Evolutionary conservation across 2,797 vertebrate species (phyloP), one percentile per base, ranked within the genome.

Genomic region (Manis javanica): DNA sequence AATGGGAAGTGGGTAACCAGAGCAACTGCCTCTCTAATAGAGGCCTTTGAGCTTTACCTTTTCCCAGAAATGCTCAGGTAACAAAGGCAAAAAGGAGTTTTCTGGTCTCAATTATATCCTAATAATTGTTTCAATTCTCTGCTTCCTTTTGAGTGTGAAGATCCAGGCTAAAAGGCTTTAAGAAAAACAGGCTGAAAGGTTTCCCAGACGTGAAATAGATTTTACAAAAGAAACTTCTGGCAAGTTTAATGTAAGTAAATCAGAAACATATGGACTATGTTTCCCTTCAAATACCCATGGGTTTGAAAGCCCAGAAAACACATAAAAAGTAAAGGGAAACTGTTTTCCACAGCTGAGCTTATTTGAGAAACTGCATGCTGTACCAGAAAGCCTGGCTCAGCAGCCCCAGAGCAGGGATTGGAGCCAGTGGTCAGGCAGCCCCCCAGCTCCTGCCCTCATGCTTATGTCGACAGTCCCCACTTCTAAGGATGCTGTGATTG

Each of bases 221-320:
- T 97, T 95, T 94, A 94, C 84, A 96, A 97, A 97, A 97, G 97
- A 97, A 96, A 96, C 91, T 97, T 96, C 97, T 97, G 97, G 97
- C 96, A 90, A 95, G 94, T 97, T 96, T 72, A 96, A 95, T 75
- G 89, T 88, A 97, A 96, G 94, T 96, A 98, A 98, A 98, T 97
- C 96, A 96, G 94, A 97, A 97, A 96, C 97, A 98, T 95, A 97
- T 98, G 97, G 94, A 95, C 87, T 92, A 59, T 88, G 96, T 95
- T 97, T 97, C 91, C 89, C 87, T 96, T 96, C 89, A 96, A 97
- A 97, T 95, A 97, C 97, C 89, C 97, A 87, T 49, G 95, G 97
- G 97, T 92, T 94, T 91, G 87, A 94, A 96, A 97, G 95, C 87
- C 57, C 97, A 87, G 89, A 95, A 97, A 96, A 97, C 78, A 95